Base-by-base conservation (phyloP, 2,797 vertebrate species). In the Buceros bicornis region DNA sequence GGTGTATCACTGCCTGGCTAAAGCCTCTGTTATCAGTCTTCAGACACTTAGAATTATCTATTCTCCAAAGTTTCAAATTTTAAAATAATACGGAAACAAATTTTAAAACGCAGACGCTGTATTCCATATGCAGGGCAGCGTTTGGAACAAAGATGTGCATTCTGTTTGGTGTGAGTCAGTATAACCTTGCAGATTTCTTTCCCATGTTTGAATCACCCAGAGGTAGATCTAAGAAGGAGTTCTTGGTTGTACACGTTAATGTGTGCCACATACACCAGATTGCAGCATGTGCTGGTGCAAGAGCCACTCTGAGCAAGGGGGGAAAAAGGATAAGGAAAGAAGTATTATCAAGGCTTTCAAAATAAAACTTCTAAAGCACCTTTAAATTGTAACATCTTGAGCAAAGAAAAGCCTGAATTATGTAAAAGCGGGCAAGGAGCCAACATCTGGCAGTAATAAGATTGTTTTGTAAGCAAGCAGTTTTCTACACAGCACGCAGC, bases 361-460 rank as follows among this genome's bases (percentile, higher is more conserved):
- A 98, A 96, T 80, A 80, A 94, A 96, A 93, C 96, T 98, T 98
- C 97, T 97, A 94, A 97, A 97, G 56, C 95, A 95, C 90, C 95
- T 98, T 98, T 97, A 97, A 98, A 96, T 94, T 96, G 95, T 96
- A 97, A 97, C 95, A 97, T 97, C 97, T 97, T 97, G 96, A 96
- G 93, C 62, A 94, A 93, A 97, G 96, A 94, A 97, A 97, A 96
- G 92, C 37, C 93, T 92, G 96, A 98, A 97, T 97, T 97, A 97
- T 98, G 97, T 97, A 96, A 97, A 97, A 97, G 88, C 8, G 25
- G 98, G 97, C 97, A 92, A 72, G 77, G 25, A 82, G 97, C 97
- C 97, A 98, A 98, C 98, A 98, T 98, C 98, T 98, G 98, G 98
- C 96, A 98, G 73, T 93, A 97, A 97, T 98, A 97, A 98, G 79